These are phyloP conservation scores for Oligia strigilis DNA, from an alignment of 2,888 invertebrate species.

Conservation along the genomic window DNA sequence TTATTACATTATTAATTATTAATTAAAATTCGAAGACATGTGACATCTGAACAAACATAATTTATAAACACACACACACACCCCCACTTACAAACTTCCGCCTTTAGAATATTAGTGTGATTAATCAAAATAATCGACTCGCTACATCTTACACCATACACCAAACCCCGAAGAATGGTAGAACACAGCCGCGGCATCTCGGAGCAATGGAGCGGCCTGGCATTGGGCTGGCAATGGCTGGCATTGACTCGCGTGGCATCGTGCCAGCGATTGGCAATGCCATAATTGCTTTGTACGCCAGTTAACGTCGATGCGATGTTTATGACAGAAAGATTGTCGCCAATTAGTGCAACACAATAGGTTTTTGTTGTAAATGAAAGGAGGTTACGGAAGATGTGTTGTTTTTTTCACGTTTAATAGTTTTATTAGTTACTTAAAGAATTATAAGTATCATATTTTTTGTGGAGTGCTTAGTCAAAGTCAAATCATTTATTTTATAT, in stretches of 20 bases:
- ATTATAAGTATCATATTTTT: not conserved
- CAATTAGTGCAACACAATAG: conserved; percentile 37
- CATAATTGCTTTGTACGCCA: conserved; percentile 73
- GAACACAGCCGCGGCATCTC: conserved; percentile 62
- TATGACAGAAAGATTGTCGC: conserved; percentile 51
- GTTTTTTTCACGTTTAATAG: not conserved
- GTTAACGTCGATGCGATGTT: conserved; percentile 52
- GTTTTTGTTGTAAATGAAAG: conserved; percentile 7
- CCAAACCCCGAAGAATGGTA: conserved; percentile 48
- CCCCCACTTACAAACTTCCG: too few relatives aligned
- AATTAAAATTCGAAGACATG: too few relatives aligned
- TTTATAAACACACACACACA: too few relatives aligned
- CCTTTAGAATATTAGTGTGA: too few relatives aligned
- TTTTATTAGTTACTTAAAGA: not conserved
- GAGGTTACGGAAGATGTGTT: not conserved
- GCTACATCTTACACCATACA: not conserved
- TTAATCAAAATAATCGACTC: not conserved
- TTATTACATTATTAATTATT: too few relatives aligned
- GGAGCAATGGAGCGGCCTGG: conserved; percentile 60
- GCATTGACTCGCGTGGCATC: conserved; percentile 69
- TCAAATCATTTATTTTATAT: not conserved
- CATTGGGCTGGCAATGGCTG: conserved; percentile 67
- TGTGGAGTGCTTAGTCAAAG: not conserved
- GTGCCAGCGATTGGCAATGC: conserved; percentile 70
- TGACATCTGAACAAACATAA: too few relatives aligned